A percentile compares a stretch with the other conserved stretches of the same genome.
phyloP scores from a whole-genome alignment of 2,888 invertebrate genomes.

The Drosophila meridiana region DNA sequence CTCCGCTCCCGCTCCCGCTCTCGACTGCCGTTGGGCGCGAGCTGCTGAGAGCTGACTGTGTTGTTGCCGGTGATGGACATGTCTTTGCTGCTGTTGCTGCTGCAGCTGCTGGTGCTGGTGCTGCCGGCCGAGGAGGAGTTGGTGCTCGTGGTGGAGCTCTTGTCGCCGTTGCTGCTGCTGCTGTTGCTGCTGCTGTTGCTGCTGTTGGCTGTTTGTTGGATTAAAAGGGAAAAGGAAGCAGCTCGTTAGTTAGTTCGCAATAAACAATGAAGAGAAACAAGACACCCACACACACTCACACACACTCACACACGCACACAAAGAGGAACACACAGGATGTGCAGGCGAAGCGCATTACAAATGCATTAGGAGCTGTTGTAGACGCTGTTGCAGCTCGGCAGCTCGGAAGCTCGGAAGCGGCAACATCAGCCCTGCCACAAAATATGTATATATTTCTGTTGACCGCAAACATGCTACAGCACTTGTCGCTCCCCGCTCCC shows the following conservation, averaged over 20 bases:
- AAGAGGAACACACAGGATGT: slow-evolving; percentile 61
- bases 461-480: slow-evolving; percentile 75
- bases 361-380: slow-evolving; percentile 77
- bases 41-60: slow-evolving; percentile 41
- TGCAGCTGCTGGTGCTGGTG: slow-evolving; percentile 30
- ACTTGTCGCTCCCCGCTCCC: slow-evolving; percentile 54
- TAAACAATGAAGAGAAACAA: slow-evolving; percentile 57
- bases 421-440: slow-evolving; percentile 51
- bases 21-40: slow-evolving; percentile 52
- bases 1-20: slow-evolving; percentile 45
- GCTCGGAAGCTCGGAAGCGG: slow-evolving; percentile 31
- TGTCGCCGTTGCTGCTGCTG: slow-evolving; percentile 60
- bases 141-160: slow-evolving; percentile 24
- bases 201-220: slow-evolving; percentile 57
- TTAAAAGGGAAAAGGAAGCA: slow-evolving; percentile 27
- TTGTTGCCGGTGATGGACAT: slow-evolving; percentile 60
- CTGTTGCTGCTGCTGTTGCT: slow-evolving; percentile 49
- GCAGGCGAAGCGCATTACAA: slow-evolving; percentile 83
- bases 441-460: slow-evolving; percentile 47
- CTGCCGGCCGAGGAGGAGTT: slow-evolving; percentile 45
- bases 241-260: slow-evolving; percentile 64
- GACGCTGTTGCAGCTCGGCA: slow-evolving; percentile 3
- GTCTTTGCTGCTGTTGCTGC: slow-evolving; percentile 60
- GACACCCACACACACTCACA: slow-evolving; percentile 2
- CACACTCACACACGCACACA: neutral